Evolutionary conservation across 1,140 invertebrate species (phyloP), one percentile per base, ranked within the genome.

Genomic region (Parapsyche elsis): DNA sequence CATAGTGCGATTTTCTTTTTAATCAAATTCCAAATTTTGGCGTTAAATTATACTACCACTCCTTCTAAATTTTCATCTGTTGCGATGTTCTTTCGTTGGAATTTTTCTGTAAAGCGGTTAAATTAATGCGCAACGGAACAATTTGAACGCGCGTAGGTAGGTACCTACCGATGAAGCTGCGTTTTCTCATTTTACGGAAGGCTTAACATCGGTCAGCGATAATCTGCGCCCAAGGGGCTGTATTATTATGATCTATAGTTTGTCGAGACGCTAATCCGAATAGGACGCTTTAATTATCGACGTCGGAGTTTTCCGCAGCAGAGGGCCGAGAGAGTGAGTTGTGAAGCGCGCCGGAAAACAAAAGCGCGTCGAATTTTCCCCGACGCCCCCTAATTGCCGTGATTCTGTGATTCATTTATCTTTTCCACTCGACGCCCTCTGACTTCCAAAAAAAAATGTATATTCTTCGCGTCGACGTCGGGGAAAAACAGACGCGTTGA

Each of bases 371-470:
- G 21, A 30, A 30, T 45, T 45, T 38, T 44, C 26, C 26, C 26
- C 24, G 70, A 45, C 24, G 12, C 70, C 24, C 38, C 21, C 5
- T 71, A 71, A 71, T 71, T 71, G 70, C 70, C 38, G 70, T 45
- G 70, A 71, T 71, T 71, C 70, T 71, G 2, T 5, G 70, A 71
- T 71, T 71, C 70, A 71, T 71, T 71, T 71, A 71, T 71, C 70
- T 71, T 45, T 45, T 30, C 61, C 61, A 67, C 61, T 67, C 61
- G 61, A 26, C 24, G 19, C 19, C 21, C 61, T 4, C 9, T 21
- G 61, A 16, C 24, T 23, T 67, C 10, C 70, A 1, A 38, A 38
- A 45, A 23, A 9, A 71, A 14, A 30, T 71, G 19, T 71, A 71
- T 38, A 30, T 71, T 71, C 16, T 53, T 53, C 12, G 12, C 2